Evolutionary conservation across 1,140 invertebrate species (phyloP), one percentile per base, ranked within the genome.

Genomic region (Meloidogyne floridensis): DNA sequence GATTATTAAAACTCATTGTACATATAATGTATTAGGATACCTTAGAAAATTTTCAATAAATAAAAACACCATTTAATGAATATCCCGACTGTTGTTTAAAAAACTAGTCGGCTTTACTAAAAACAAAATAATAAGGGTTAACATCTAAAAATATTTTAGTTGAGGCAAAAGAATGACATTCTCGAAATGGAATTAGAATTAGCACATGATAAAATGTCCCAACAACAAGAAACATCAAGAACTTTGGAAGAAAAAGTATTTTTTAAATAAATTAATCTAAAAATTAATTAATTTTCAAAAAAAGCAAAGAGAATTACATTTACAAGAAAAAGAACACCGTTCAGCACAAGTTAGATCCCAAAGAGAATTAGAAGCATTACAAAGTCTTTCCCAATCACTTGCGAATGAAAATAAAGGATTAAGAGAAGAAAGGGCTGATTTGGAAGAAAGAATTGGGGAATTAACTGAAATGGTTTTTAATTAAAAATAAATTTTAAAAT

Each of bases 341-440:
- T 53, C 69, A 59, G 20, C 83, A 51, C 82, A 73, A 20, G 10
- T 42, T 51, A 80, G 82, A n/a, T 51, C 65, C 0, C 83, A 84
- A 72, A 75, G 78, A 32, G 82, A 84, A 54, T 53, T 84, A 47
- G 85, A 86, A 54, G 76, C 84, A 9, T 42, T 84, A n/a, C 81
- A 86, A 51, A 77, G 83, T 9, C 56, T 84, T 42, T 84, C 84
- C 15, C 20, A 81, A 18, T 87, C 85, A 20, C 47, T 84, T 20
- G 77, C 84, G 53, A 84, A 84, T 70, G 84, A 84, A 65, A 84
- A 84, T 54, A 76, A 82, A 72, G 84, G 85, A 9, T 75, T 84
- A 9, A 76, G 84, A 15, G 84, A 84, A 70, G 84, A 84, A 69
- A 75, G 65, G 15, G 42, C 59, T 9, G 85, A 83, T 51, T 53